These are phyloP conservation scores for Neocrepidodera transversa DNA, from an alignment of 2,888 invertebrate genomes.

Conservation along the genomic window DNA sequence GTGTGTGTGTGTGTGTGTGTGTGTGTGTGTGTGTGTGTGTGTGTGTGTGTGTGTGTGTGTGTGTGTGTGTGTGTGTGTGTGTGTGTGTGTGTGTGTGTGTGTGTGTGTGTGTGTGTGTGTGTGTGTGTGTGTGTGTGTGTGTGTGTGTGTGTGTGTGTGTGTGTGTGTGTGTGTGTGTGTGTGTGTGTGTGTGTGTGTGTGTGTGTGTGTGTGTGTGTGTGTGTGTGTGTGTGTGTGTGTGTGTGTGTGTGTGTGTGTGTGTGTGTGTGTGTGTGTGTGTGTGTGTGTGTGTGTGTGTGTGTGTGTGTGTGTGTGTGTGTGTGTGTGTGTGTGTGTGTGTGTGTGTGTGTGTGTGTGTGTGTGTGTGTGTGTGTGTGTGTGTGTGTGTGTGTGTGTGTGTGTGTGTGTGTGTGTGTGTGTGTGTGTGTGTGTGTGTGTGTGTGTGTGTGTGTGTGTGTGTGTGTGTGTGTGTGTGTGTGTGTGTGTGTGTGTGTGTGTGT, in stretches of 20 bases:
- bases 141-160: background rate
- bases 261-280: background rate
- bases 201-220: background rate
- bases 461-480: slow-evolving; percentile 6
- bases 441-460: slow-evolving; percentile 6
- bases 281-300: slow-evolving; percentile 6
- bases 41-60: background rate
- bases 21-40: background rate
- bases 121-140: background rate
- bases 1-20: background rate
- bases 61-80: background rate
- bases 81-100: background rate
- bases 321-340: slow-evolving; percentile 6
- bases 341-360: slow-evolving; percentile 6
- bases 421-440: slow-evolving; percentile 6
- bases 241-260: background rate
- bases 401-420: slow-evolving; percentile 6
- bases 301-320: slow-evolving; percentile 6
- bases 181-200: background rate
- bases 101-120: background rate
- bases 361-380: slow-evolving; percentile 6
- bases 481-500: slow-evolving; percentile 6
- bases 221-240: background rate
- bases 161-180: background rate
- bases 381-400: slow-evolving; percentile 6